Conservation (phyloP, 2,888 invertebrate species). For the Strigamia transsilvanica region DNA sequence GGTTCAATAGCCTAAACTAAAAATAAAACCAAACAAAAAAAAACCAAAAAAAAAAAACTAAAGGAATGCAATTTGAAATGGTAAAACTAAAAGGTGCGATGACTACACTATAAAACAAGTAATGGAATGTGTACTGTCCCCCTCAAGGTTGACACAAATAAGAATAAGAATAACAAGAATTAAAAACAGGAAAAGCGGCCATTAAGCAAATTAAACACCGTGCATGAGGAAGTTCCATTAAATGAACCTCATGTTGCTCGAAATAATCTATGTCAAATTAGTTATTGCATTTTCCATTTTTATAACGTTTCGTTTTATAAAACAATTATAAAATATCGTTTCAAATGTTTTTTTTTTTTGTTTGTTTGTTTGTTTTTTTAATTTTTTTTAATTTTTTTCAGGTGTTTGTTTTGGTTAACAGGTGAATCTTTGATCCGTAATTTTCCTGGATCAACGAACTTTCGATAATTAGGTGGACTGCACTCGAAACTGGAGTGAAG, state of each 20-base stretch:
- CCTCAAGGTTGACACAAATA: constrained; percentile 43
- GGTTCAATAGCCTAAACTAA: constrained; percentile 35
- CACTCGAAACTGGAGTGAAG: background rate
- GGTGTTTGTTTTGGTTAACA: constrained; percentile 20
- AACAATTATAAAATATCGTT: no score
- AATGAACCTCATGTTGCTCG: background rate
- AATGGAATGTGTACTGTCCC: background rate
- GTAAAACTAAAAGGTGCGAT: constrained; percentile 11
- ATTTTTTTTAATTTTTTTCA: background rate
- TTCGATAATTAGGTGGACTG: background rate
- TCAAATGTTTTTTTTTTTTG: background rate
- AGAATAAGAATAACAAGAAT: background rate
- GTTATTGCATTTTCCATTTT: no score
- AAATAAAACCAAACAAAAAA: background rate
- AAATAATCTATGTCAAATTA: background rate
- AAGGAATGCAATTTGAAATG: constrained; percentile 24
- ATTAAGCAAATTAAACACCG: constrained; percentile 17
- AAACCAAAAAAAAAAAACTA: background rate
- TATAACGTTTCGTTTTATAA: no score
- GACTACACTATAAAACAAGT: background rate
- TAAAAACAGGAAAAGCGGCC: constrained; percentile 21
- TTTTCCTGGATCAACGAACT: constrained; percentile 38
- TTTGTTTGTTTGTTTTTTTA: no score
- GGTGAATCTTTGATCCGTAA: constrained; percentile 38
- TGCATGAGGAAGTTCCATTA: constrained; percentile 32